Conservation (phyloP, 2,888 invertebrate genomes). For the Epinotia nisella region DNA sequence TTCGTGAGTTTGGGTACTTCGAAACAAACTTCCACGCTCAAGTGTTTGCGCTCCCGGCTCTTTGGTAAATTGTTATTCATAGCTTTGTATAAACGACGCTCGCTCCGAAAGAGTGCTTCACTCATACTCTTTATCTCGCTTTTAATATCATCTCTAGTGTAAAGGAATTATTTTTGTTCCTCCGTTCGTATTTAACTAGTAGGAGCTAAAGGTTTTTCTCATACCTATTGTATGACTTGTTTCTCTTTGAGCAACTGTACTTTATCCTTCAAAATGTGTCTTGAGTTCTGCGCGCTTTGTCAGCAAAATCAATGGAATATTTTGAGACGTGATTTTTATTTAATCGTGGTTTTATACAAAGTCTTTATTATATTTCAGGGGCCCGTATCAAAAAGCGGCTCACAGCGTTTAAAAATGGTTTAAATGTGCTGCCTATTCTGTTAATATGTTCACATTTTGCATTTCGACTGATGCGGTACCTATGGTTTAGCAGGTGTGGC, state of each 20-base stretch:
- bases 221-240: not conserved
- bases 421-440: too few species aligned
- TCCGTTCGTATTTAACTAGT: constrained; percentile 64
- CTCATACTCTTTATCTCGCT: constrained; percentile 72
- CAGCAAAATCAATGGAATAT: constrained; percentile 50
- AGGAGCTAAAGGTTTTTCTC: constrained; percentile 46
- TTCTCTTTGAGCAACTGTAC: not conserved
- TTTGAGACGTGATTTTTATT: constrained; percentile 37
- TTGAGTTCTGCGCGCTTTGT: not conserved
- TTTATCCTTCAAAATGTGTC: not conserved
- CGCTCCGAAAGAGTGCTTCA: constrained; percentile 78
- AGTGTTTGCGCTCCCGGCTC: constrained; percentile 81
- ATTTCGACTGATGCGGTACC: too few species aligned
- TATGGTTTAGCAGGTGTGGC: too few species aligned
- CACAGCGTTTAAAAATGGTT: too few species aligned
- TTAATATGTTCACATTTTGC: too few species aligned
- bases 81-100: constrained; percentile 79
- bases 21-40: constrained; percentile 80
- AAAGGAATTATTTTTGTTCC: constrained; percentile 70
- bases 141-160: constrained; percentile 74
- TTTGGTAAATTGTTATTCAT: constrained; percentile 84
- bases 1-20: constrained; percentile 80
- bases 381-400: too few species aligned
- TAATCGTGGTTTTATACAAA: not conserved
- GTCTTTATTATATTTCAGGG: too few species aligned